These are phyloP conservation scores for Dryas iulia DNA, from an alignment of 1,140 invertebrate species.

Conservation along the genomic window DNA sequence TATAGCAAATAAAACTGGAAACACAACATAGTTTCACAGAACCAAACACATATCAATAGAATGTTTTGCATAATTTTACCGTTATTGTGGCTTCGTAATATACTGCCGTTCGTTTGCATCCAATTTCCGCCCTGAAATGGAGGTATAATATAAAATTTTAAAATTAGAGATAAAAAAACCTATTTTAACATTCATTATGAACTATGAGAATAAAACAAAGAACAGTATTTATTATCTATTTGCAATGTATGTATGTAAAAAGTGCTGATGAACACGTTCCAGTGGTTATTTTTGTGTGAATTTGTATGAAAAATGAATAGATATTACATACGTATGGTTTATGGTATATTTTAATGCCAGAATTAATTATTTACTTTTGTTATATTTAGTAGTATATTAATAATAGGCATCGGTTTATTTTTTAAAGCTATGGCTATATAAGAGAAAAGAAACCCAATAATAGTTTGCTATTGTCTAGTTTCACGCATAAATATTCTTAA, in stretches of 20 bases:
- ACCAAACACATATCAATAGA: conserved; percentile 18
- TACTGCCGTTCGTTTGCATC: conserved; percentile 23
- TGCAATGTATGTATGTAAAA: neutral
- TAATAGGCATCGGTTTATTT: too few species aligned
- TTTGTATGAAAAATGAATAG: neutral
- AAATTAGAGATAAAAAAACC: neutral
- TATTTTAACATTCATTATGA: neutral
- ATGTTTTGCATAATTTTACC: conserved; percentile 24
- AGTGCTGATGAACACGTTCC: neutral
- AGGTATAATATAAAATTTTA: neutral
- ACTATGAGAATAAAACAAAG: neutral
- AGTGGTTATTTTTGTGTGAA: neutral
- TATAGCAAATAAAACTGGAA: neutral
- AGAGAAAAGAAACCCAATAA: too few species aligned
- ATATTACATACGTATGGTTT: neutral
- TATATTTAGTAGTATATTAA: neutral
- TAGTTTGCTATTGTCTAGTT: too few species aligned
- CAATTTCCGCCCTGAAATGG: conserved; percentile 23
- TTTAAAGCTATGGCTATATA: too few species aligned
- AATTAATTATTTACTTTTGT: neutral
- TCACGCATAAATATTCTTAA: too few species aligned
- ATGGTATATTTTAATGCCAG: neutral
- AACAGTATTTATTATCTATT: neutral
- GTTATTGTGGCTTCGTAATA: conserved; percentile 20
- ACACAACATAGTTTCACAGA: neutral